Conservation (phyloP, 2,113 vertebrate genomes). For the Craseonycteris thonglongyai region DNA sequence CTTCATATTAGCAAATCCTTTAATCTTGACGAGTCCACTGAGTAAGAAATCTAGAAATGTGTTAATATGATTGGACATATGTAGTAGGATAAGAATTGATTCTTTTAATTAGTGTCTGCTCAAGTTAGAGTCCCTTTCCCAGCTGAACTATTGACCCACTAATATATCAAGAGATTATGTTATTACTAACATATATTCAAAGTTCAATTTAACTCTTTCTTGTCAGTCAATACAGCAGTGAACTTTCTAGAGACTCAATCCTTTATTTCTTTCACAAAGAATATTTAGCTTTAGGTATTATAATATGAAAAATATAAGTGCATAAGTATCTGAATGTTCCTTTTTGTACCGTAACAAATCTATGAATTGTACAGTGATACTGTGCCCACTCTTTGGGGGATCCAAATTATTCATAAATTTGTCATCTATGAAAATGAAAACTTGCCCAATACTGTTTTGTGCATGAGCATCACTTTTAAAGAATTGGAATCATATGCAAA, state of each 20-base stretch:
- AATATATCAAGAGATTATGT: slow-evolving; percentile 80
- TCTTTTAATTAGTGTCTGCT: slow-evolving; percentile 98
- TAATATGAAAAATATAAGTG: background rate
- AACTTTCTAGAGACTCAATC: background rate
- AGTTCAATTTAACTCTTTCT: slow-evolving; percentile 78
- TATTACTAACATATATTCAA: slow-evolving; percentile 73
- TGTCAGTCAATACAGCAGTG: slow-evolving; percentile 35
- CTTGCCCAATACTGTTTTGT: background rate
- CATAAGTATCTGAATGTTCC: background rate
- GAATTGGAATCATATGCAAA: background rate
- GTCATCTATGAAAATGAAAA: background rate
- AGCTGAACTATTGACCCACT: slow-evolving; percentile 85
- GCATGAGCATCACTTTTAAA: background rate
- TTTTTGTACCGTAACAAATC: background rate
- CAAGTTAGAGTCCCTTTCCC: slow-evolving; percentile 83
- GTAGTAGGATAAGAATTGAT: slow-evolving; percentile 94
- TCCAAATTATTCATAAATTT: background rate
- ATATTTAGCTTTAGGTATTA: background rate
- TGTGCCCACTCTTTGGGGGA: background rate
- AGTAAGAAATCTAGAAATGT: slow-evolving; percentile 93
- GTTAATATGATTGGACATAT: slow-evolving; percentile 97
- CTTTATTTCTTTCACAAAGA: background rate
- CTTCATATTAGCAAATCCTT: slow-evolving; percentile 98
- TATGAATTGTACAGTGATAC: background rate
- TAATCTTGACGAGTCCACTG: slow-evolving; percentile 95